Evolutionary conservation across 2,797 vertebrate genomes (phyloP).

Genomic region (Labroides dimidiatus): DNA sequence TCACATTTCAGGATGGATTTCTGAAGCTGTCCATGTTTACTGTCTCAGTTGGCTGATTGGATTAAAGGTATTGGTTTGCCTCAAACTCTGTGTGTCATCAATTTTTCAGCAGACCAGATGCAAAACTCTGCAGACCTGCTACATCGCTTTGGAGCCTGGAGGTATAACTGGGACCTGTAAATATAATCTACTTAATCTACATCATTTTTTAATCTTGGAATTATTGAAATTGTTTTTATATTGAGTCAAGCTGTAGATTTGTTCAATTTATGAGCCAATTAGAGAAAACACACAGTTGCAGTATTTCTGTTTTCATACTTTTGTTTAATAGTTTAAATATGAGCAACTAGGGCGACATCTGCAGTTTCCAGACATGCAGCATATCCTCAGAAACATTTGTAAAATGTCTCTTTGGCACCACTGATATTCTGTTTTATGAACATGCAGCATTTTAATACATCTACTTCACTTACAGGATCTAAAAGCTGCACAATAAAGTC

Average conservation of each 20-base stretch:
- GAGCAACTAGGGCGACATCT: no score
- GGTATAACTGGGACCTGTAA: conserved; percentile 10
- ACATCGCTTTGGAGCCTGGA: conserved; percentile 32
- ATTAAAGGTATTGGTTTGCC: conserved; percentile 66
- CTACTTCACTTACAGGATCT: conserved; percentile 55
- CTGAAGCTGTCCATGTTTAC: conserved; percentile 60
- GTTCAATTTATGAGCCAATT: neutral
- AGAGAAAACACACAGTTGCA: conserved; percentile 1
- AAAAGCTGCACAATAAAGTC: conserved; percentile 64
- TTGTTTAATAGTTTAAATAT: conserved; percentile 24
- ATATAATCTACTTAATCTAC: neutral
- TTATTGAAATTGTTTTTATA: conserved; percentile 28
- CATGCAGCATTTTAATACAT: conserved; percentile 55
- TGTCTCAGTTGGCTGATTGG: conserved; percentile 49
- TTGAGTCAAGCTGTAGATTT: neutral
- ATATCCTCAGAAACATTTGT: no score
- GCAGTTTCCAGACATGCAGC: no score
- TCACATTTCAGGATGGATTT: conserved; percentile 60
- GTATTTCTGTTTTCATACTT: conserved; percentile 13
- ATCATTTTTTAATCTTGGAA: conserved; percentile 20
- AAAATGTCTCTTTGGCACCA: neutral
- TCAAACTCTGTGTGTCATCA: conserved; percentile 66
- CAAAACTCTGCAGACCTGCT: conserved; percentile 52
- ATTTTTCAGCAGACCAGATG: conserved; percentile 61
- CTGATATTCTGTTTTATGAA: conserved; percentile 7